Percentiles rank a stretch among this genome's conserved stretches.
Evolutionary conservation across 2,888 invertebrate genomes (phyloP).

Genomic region (Bombylius discolor): DNA sequence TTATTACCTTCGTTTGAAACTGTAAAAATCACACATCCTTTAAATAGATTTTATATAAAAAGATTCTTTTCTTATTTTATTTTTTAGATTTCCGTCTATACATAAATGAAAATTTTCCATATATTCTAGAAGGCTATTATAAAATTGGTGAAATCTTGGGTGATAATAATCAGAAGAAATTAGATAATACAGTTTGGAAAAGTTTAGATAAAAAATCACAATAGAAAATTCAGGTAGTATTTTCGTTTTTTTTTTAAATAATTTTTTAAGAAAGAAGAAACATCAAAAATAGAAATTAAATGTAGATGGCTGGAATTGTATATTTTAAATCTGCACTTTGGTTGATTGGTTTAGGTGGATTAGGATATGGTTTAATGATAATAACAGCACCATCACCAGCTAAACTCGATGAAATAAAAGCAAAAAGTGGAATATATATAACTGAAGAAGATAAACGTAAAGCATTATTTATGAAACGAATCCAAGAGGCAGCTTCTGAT

Average conservation of each 20-base stretch:
- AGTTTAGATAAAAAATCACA: slow-evolving; percentile 19
- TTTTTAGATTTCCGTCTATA: slow-evolving; percentile 57
- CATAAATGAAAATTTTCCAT: slow-evolving; percentile 51
- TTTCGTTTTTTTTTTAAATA: not conserved
- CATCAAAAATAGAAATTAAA: not conserved
- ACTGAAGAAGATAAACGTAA: slow-evolving; percentile 26
- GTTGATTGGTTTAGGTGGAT: slow-evolving; percentile 45
- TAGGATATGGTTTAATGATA: slow-evolving; percentile 48
- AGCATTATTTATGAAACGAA: slow-evolving; percentile 24
- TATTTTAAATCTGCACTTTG: slow-evolving; percentile 42
- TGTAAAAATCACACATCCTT: too few species aligned
- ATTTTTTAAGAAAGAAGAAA: not conserved
- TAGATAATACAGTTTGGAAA: slow-evolving; percentile 45
- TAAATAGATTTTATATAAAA: too few species aligned
- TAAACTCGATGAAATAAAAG: slow-evolving; percentile 26
- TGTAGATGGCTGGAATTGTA: slow-evolving; percentile 27
- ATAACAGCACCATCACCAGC: slow-evolving; percentile 41
- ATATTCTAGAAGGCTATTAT: slow-evolving; percentile 55
- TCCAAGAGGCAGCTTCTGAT: slow-evolving; percentile 22
- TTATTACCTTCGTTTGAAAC: too few species aligned
- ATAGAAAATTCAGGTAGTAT: slow-evolving; percentile 13
- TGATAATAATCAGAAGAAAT: slow-evolving; percentile 37
- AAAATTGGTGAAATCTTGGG: slow-evolving; percentile 50
- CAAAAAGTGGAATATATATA: slow-evolving; percentile 14
- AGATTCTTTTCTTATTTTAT: slow-evolving; percentile 3